Conservation (phyloP, 2,113 vertebrate species). For the Ammodramus savannarum region DNA sequence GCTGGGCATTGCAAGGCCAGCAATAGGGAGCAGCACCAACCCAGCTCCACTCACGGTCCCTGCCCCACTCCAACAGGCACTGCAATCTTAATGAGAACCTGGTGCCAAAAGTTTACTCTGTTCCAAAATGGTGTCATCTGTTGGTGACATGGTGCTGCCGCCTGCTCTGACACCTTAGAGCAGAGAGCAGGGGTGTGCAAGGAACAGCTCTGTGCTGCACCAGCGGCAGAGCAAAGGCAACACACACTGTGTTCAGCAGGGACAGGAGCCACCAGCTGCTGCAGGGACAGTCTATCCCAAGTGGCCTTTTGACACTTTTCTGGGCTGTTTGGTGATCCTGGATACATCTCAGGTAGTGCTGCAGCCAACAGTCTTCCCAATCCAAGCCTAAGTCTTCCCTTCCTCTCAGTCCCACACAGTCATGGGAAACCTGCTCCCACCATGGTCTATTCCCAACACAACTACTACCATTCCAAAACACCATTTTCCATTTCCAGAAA, state of each 20-base stretch:
- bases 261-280: background rate
- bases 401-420: rapidly evolving
- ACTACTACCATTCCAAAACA: background rate
- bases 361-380: background rate
- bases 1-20: background rate
- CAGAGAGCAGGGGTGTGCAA: background rate
- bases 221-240: background rate
- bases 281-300: background rate
- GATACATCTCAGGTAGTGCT: background rate
- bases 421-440: rapidly evolving
- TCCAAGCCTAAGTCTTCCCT: background rate
- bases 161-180: background rate
- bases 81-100: background rate
- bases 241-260: rapidly evolving
- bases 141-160: background rate
- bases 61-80: rapidly evolving
- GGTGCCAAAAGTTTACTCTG: background rate
- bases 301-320: background rate
- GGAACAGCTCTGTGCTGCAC: background rate
- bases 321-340: background rate
- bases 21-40: background rate
- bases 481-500: background rate
- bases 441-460: background rate
- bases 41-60: rapidly evolving
- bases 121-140: too few relatives aligned